Evolutionary conservation across 2,113 vertebrate species (phyloP).

Genomic region (Genyomyrus donnyi): DNA sequence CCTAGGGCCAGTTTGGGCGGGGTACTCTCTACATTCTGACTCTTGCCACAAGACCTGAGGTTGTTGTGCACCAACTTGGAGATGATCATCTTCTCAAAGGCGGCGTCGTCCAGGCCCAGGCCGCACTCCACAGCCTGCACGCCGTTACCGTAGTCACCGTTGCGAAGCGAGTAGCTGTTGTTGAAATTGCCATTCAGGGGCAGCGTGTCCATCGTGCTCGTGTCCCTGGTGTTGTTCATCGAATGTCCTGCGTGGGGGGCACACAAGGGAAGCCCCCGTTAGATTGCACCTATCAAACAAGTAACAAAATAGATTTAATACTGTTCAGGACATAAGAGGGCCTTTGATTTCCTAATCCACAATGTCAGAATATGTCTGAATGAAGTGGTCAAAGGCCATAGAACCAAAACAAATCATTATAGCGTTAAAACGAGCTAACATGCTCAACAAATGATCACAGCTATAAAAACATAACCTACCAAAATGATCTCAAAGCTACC

Average conservation of each 20-base stretch:
- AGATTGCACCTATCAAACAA: conserved; percentile 15
- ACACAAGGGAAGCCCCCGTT: conserved; percentile 29
- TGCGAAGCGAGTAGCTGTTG: conserved; percentile 96
- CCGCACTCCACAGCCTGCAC: conserved; percentile 76
- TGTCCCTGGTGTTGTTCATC: conserved; percentile 96
- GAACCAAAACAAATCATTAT: background rate
- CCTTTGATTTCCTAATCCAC: background rate
- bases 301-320: conserved; percentile 1
- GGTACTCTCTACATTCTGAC: conserved; percentile 65
- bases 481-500: conserved; percentile 7
- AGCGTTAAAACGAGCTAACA: background rate
- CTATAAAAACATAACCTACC: background rate
- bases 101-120: conserved; percentile 84
- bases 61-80: conserved; percentile 98
- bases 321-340: conserved; percentile 19
- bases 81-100: conserved; percentile 99
- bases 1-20: conserved; percentile 59
- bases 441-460: background rate
- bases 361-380: background rate
- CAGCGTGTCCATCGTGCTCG: conserved; percentile 99
- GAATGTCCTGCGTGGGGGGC: conserved; percentile 84
- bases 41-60: conserved; percentile 78
- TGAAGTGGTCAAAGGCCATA: background rate
- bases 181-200: conserved; percentile 99
- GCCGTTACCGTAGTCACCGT: conserved; percentile 78